Percentiles rank a stretch among this genome's conserved stretches.
These are phyloP conservation scores for Antheraea yamamai DNA, from an alignment of 2,888 invertebrate genomes.

Conservation along the genomic window DNA sequence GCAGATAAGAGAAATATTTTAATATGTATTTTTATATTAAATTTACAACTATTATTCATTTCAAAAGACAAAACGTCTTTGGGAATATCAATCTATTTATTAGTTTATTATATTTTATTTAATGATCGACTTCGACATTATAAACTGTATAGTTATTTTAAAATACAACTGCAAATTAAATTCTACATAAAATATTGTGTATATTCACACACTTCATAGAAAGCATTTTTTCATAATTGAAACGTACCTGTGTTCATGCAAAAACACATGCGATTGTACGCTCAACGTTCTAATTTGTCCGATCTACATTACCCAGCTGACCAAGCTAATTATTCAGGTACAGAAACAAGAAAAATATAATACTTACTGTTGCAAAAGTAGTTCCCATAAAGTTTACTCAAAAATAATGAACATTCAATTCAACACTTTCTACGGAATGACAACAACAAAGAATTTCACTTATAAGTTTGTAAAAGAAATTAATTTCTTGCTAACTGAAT, in stretches of 20 bases:
- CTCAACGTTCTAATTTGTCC: background rate
- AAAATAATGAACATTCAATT: slow-evolving; percentile 31
- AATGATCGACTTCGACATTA: too few species aligned
- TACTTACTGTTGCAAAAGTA: slow-evolving; percentile 47
- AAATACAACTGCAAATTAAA: background rate
- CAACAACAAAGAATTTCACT: slow-evolving; percentile 42
- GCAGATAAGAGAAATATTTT: too few species aligned
- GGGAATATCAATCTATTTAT: too few species aligned
- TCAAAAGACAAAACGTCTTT: too few species aligned
- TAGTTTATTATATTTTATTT: too few species aligned
- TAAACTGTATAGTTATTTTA: too few species aligned
- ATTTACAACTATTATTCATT: too few species aligned
- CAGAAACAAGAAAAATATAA: slow-evolving; percentile 18
- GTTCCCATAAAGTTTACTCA: slow-evolving; percentile 50
- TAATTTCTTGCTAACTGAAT: slow-evolving; percentile 9
- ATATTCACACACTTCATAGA: background rate
- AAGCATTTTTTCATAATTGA: background rate
- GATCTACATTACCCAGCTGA: slow-evolving; percentile 22
- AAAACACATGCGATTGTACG: background rate
- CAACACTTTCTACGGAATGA: slow-evolving; percentile 27
- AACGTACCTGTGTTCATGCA: background rate
- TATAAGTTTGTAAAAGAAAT: slow-evolving; percentile 23
- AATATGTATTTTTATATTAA: too few species aligned
- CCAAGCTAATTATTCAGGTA: slow-evolving; percentile 24
- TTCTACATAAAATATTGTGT: background rate